These are phyloP conservation scores for Haemorhous mexicanus DNA, from an alignment of 2,113 vertebrate species.

Conservation along the genomic window DNA sequence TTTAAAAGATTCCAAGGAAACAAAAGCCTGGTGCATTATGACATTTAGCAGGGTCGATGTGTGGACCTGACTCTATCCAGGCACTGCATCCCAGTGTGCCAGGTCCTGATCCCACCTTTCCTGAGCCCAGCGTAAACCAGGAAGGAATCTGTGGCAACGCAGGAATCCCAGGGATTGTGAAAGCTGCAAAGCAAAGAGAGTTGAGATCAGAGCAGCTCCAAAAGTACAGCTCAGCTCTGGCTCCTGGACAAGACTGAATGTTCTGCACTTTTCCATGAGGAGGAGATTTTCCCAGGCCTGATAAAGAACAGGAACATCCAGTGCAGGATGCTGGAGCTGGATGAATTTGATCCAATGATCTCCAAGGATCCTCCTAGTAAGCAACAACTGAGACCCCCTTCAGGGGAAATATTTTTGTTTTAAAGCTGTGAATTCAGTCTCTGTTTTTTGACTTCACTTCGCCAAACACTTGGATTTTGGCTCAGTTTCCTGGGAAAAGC, in stretches of 20 bases:
- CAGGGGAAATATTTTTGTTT: neutral
- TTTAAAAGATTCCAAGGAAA: slow-evolving; percentile 61
- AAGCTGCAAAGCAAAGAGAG: neutral
- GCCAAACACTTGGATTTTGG: fast-evolving
- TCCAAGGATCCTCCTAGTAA: neutral
- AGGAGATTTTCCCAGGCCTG: neutral
- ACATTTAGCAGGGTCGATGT: slow-evolving; percentile 4
- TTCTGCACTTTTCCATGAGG: neutral
- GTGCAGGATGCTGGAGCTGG: neutral
- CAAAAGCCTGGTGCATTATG: slow-evolving; percentile 30
- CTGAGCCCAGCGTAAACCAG: neutral
- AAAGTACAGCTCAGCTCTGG: neutral
- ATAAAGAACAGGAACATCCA: neutral
- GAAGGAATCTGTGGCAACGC: neutral
- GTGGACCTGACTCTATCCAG: slow-evolving; percentile 5
- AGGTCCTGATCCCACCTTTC: neutral
- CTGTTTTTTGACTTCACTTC: neutral
- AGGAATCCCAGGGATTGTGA: neutral
- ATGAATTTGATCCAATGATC: neutral
- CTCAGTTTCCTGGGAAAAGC: neutral
- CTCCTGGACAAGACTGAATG: fast-evolving
- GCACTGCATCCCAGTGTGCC: neutral
- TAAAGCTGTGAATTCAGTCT: neutral
- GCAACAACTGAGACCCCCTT: neutral
- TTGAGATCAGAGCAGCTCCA: neutral